A percentile compares a stretch with the other conserved stretches of the same genome.
Conservation (phyloP, 1,140 invertebrate genomes). For the Rhyacophila brunnea region DNA sequence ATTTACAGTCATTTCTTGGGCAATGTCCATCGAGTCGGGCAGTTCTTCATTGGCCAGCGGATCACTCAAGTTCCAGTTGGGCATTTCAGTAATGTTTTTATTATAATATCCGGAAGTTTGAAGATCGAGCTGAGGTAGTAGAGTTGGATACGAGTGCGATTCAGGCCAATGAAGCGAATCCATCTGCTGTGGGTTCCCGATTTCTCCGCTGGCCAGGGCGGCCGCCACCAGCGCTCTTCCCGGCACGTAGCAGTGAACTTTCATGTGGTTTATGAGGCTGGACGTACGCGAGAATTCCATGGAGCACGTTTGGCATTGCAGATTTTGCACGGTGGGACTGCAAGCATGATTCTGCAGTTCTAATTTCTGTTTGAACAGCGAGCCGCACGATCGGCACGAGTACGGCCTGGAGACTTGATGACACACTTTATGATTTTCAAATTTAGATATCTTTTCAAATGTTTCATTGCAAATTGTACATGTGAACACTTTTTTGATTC, state of each 20-base stretch:
- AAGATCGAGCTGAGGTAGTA: slow-evolving; percentile 15
- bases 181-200: slow-evolving; percentile 1
- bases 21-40: slow-evolving; percentile 21
- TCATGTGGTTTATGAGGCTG: slow-evolving; percentile 54
- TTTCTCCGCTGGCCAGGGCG: slow-evolving; percentile 23
- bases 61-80: slow-evolving; percentile 15
- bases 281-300: slow-evolving; percentile 53
- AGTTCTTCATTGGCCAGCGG: slow-evolving; percentile 8
- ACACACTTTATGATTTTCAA: slow-evolving; percentile 48
- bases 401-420: slow-evolving; percentile 37
- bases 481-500: slow-evolving; percentile 13
- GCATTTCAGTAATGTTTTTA: slow-evolving; percentile 33
- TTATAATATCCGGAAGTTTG: slow-evolving; percentile 21
- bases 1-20: slow-evolving; percentile 32
- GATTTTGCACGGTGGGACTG: not conserved
- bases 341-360: slow-evolving; percentile 23
- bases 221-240: slow-evolving; percentile 45
- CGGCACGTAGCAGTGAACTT: slow-evolving; percentile 51
- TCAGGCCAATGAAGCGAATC: slow-evolving; percentile 6
- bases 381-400: slow-evolving; percentile 21
- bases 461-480: slow-evolving; percentile 43
- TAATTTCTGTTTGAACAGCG: slow-evolving; percentile 16
- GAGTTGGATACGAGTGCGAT: slow-evolving; percentile 6
- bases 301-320: slow-evolving; percentile 46
- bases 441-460: slow-evolving; percentile 47